These are phyloP conservation scores for Antheraea mylitta DNA, from an alignment of 1,140 invertebrate species.

Conservation along the genomic window DNA sequence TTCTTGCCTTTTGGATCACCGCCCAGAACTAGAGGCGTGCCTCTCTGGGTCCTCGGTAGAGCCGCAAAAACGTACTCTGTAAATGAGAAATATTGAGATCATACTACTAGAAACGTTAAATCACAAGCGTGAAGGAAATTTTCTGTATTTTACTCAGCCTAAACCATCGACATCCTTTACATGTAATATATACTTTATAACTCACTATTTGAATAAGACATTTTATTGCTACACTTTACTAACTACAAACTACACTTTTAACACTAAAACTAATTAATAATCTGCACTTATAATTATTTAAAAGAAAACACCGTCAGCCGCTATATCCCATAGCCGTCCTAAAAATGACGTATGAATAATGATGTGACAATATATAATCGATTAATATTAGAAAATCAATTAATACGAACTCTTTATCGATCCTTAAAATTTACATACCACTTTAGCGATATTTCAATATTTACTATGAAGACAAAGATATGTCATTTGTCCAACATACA, in stretches of 20 bases:
- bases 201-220: slow-evolving; percentile 76
- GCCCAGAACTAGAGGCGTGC: slow-evolving; percentile 95
- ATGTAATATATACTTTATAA: slow-evolving; percentile 25
- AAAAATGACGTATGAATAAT: slow-evolving; percentile 53
- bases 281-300: slow-evolving; percentile 60
- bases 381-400: too few relatives aligned
- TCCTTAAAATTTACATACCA: too few relatives aligned
- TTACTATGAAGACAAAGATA: too few relatives aligned
- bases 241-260: slow-evolving; percentile 42
- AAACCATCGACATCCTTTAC: slow-evolving; percentile 23
- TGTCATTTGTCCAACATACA: too few relatives aligned
- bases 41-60: slow-evolving; percentile 94
- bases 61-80: slow-evolving; percentile 94
- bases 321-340: slow-evolving; percentile 60
- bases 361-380: neutral
- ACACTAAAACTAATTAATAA: slow-evolving; percentile 41
- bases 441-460: too few relatives aligned
- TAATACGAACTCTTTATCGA: too few relatives aligned
- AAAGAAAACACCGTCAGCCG: slow-evolving; percentile 67
- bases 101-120: neutral
- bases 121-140: slow-evolving; percentile 19
- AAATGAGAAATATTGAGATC: slow-evolving; percentile 42
- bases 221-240: slow-evolving; percentile 47
- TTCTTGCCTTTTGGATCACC: slow-evolving; percentile 98
- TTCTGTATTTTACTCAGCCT: slow-evolving; percentile 18